These are phyloP conservation scores for Drosophila crucigera DNA, from an alignment of 2,888 invertebrate species.

Conservation along the genomic window DNA sequence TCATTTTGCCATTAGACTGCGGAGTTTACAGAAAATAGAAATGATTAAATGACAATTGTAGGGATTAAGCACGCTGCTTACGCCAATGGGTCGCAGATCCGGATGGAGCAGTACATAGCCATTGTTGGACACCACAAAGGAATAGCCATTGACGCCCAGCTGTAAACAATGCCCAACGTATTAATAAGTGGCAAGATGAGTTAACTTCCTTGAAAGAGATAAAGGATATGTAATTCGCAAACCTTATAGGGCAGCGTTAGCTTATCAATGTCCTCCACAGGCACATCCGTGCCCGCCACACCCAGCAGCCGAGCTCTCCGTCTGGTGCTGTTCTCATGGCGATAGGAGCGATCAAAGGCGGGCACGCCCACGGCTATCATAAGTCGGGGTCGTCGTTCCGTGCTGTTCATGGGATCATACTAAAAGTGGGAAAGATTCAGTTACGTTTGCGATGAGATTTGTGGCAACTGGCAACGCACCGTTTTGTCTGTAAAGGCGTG, in stretches of 20 bases:
- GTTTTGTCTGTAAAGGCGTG: conserved; percentile 95
- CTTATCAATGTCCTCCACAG: conserved; percentile 95
- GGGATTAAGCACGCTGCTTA: conserved; percentile 85
- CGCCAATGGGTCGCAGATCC: conserved; percentile 92
- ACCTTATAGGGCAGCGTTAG: conserved; percentile 96
- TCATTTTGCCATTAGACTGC: conserved; percentile 86
- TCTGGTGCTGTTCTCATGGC: conserved; percentile 83
- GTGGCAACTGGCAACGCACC: conserved; percentile 85
- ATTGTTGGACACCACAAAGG: conserved; percentile 98
- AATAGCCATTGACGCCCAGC: conserved; percentile 98
- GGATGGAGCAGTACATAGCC: conserved; percentile 98
- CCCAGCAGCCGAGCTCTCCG: conserved; percentile 92
- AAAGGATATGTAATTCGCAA: conserved; percentile 71
- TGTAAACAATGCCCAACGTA: conserved; percentile 81
- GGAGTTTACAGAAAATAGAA: neutral
- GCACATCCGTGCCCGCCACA: conserved; percentile 94
- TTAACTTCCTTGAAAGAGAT: neutral
- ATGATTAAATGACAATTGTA: neutral
- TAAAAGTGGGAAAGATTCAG: conserved; percentile 28
- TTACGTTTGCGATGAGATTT: too few species aligned
- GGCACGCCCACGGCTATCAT: conserved; percentile 97
- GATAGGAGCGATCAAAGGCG: conserved; percentile 92
- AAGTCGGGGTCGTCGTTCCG: conserved; percentile 86
- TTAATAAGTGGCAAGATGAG: neutral
- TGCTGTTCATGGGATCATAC: conserved; percentile 75